Base-by-base conservation (phyloP, 2,797 vertebrate species). In the Alcedo quadribrachys region DNA sequence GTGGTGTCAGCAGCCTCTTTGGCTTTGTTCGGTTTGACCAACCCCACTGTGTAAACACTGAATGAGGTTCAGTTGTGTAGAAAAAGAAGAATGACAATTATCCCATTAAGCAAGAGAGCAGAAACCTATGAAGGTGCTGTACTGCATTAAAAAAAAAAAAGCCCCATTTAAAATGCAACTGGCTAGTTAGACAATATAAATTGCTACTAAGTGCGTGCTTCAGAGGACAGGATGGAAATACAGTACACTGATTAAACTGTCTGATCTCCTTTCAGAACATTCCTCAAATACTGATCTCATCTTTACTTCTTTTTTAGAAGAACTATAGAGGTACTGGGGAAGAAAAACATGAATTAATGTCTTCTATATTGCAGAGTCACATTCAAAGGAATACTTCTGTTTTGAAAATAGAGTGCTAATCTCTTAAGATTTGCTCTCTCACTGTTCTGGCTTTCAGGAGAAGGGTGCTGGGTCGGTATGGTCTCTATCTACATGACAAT, bases 21-120 rank as follows among this genome's bases (percentile, higher is more conserved):
- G 63, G 25, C 75, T 90, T 91, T 91, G 65, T 86, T 93, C 79
- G 35, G 37, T 77, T 89, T 85, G 84, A 93, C 74, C 91, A 84
- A 51, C 83, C 80, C 74, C 61, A 74, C 70, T 81, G 48, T 91
- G 82, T 93, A 94, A 94, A 95, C 77, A 77, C 4, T 73, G 67
- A 69, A n/a, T 58, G 66, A 81, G 20, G 30, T 67, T 89, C 48
- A 63, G 40, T 55, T 87, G 63, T 33, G 37, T 69, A 84, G 60
- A 68, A 58, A 65, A 85, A 70, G 65, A 53, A 80, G 67, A 83
- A 81, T 57, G 12, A 30, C 58, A 73, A n/a, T 73, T 60, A 84
- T 9, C 30, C 20, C 2, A 3, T 63, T 65, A 87, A 82, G 27
- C 16, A 73, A 53, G 50, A 82, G 65, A 81, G 42, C 42, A 83